Evolutionary conservation across 1,140 invertebrate species (phyloP), one percentile per base, ranked within the genome.

Genomic region (Drosophila ficusphila): DNA sequence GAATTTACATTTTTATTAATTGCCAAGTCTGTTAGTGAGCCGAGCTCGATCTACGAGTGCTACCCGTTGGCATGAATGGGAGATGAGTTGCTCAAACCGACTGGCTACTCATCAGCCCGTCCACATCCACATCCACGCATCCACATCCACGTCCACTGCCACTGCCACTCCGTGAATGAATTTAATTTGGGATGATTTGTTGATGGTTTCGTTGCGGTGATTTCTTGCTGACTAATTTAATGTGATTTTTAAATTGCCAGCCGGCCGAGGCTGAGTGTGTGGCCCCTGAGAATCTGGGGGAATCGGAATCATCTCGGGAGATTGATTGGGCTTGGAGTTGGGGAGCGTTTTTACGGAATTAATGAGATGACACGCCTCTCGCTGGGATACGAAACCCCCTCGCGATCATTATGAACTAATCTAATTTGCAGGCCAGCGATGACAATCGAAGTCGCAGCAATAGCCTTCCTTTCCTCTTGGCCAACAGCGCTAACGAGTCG

Each of bases 1-100:
- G 89, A 90, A 90, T 90, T 90, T 90, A 90, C 89, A 90, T 90
- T 90, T 90, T 90, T 90, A 90, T 90, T 90, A 90, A 90, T 88
- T 88, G 82, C 77, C 74, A 56, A 60, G 73, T 25, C 39, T 18
- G 41, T 11, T 25, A 57, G 29, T 51, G 61, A 11, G 49, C 8
- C 11, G 14, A 14, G 56, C 23, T 34, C 23, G 16, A n/a, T 12
- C 41, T 31, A 33, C 23, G 48, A 18, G 65, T 67, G 62, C 75
- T 69, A 78, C 49, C 52, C 75, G 75, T 77, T 77, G 65, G 75
- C 76, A 79, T 77, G 54, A 77, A 60, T 53, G 73, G 67, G 51
- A 81, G 79, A 81, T 81, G 78, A 72, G 75, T 34, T 53, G 73
- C 44, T 53, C 19, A 18, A 57, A 18, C 33, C 14, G 57, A 49